Percentiles rank a stretch among this genome's conserved stretches.
phyloP scores from a whole-genome alignment of 2,797 vertebrate genomes.

The Melanotaenia trifasciata region DNA sequence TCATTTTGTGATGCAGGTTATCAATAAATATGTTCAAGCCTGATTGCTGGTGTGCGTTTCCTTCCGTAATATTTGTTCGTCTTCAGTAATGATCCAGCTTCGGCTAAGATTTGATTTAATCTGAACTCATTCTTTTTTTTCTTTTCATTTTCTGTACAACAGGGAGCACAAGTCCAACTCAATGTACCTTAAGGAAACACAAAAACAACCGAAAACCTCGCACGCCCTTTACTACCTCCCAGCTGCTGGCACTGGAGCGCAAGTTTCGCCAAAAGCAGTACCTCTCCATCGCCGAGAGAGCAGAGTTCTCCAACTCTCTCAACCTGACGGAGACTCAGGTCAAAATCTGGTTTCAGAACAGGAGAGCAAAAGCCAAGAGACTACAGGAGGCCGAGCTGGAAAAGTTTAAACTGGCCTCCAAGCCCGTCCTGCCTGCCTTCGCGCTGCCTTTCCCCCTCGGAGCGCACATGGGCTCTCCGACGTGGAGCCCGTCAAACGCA shows the following conservation, averaged over 20 bases:
- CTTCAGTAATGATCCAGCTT: neutral
- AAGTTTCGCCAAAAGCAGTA: slow-evolving; percentile 91
- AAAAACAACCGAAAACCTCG: slow-evolving; percentile 91
- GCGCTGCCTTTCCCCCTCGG: slow-evolving; percentile 87
- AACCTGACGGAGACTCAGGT: slow-evolving; percentile 90
- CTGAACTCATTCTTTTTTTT: slow-evolving; percentile 6
- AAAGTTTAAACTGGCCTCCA: slow-evolving; percentile 86
- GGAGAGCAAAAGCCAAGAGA: slow-evolving; percentile 89
- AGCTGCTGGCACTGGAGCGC: slow-evolving; percentile 88
- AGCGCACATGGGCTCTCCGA: slow-evolving; percentile 81
- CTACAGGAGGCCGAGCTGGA: slow-evolving; percentile 90
- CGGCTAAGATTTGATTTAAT: neutral
- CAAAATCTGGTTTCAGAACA: slow-evolving; percentile 91
- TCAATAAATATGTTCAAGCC: neutral
- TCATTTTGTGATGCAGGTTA: neutral
- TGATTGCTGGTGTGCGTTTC: neutral
- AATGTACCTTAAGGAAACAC: slow-evolving; percentile 88
- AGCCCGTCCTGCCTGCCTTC: slow-evolving; percentile 85
- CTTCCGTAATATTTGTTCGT: neutral
- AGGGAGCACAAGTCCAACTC: slow-evolving; percentile 85
- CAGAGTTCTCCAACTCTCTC: slow-evolving; percentile 89
- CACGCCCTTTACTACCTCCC: slow-evolving; percentile 90
- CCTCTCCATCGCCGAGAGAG: slow-evolving; percentile 89
- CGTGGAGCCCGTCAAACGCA: slow-evolving; percentile 78
- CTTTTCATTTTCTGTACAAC: slow-evolving; percentile 4